Evolutionary conservation across 2,797 vertebrate species (phyloP).

Genomic region (Phalanger gymnotis): DNA sequence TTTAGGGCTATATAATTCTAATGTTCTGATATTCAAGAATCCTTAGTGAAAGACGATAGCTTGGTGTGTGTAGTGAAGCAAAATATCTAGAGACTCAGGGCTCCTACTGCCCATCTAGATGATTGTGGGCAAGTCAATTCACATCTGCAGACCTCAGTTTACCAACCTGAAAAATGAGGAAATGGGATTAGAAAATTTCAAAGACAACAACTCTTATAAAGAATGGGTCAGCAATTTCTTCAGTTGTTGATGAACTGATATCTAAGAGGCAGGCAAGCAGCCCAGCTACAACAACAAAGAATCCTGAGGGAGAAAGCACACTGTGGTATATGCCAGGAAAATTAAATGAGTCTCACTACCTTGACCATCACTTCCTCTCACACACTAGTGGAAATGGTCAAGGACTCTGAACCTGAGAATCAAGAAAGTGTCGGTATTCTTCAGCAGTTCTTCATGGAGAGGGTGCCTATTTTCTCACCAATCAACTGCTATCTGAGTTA

Average conservation of each 20-base stretch:
- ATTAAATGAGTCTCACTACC: not conserved
- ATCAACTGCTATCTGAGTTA: not conserved
- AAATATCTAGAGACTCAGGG: not conserved
- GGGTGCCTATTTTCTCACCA: not conserved
- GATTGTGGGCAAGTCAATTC: not conserved
- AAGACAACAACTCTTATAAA: not conserved
- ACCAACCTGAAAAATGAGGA: not conserved
- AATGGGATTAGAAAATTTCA: not conserved
- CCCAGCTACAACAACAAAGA: not conserved
- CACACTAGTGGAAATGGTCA: not conserved
- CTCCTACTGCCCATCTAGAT: not conserved
- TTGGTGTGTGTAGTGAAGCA: not conserved
- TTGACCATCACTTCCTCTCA: not conserved
- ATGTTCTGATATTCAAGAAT: not conserved
- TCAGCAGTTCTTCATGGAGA: not conserved
- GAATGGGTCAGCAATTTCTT: not conserved
- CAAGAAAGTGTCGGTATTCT: not conserved
- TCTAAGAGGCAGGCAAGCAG: not conserved
- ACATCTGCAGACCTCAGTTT: not conserved
- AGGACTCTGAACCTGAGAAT: not conserved
- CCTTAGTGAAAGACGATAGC: not conserved
- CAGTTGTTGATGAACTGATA: not conserved
- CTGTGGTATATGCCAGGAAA: not conserved
- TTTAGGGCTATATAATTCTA: not conserved
- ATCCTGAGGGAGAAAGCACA: not conserved